Percentiles rank a stretch among this genome's conserved stretches.
These are phyloP conservation scores for Melanotaenia maccullochi DNA, from an alignment of 2,797 vertebrate genomes.

Conservation along the genomic window DNA sequence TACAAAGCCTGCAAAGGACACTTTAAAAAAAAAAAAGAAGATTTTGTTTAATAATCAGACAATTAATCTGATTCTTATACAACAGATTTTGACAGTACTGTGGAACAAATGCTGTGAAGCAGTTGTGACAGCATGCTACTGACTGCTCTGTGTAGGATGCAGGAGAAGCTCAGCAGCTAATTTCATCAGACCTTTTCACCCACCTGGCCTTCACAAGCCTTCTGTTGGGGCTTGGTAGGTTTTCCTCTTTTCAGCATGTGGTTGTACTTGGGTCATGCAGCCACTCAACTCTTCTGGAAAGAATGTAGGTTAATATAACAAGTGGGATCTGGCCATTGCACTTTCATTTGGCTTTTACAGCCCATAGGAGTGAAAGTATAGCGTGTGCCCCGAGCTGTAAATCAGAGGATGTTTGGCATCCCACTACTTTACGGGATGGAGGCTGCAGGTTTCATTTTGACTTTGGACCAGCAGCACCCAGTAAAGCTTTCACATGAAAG, in stretches of 20 bases:
- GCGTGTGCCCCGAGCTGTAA: slow-evolving; percentile 75
- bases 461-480: slow-evolving; percentile 70
- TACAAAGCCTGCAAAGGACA: too few relatives aligned
- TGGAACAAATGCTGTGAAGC: slow-evolving; percentile 35
- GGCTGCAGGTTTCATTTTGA: slow-evolving; percentile 53
- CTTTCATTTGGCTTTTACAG: slow-evolving; percentile 76
- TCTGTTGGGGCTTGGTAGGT: slow-evolving; percentile 49
- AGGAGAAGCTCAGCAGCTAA: slow-evolving; percentile 63
- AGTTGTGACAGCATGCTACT: slow-evolving; percentile 53
- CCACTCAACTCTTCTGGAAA: slow-evolving; percentile 69
- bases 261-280: slow-evolving; percentile 66
- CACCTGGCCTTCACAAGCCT: slow-evolving; percentile 68
- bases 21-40: too few relatives aligned
- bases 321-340: slow-evolving; percentile 70
- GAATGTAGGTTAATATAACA: slow-evolving; percentile 80
- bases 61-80: too few relatives aligned
- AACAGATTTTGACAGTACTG: slow-evolving; percentile 37
- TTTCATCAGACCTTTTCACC: slow-evolving; percentile 59
- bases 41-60: too few relatives aligned
- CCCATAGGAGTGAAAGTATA: slow-evolving; percentile 69
- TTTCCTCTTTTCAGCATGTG: slow-evolving; percentile 67
- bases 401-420: slow-evolving; percentile 74
- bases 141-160: slow-evolving; percentile 36
- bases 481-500: slow-evolving; percentile 73
- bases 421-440: slow-evolving; percentile 61